These are phyloP conservation scores for Drosophila nr. medialis DNA, from an alignment of 2,888 invertebrate species.

Conservation along the genomic window DNA sequence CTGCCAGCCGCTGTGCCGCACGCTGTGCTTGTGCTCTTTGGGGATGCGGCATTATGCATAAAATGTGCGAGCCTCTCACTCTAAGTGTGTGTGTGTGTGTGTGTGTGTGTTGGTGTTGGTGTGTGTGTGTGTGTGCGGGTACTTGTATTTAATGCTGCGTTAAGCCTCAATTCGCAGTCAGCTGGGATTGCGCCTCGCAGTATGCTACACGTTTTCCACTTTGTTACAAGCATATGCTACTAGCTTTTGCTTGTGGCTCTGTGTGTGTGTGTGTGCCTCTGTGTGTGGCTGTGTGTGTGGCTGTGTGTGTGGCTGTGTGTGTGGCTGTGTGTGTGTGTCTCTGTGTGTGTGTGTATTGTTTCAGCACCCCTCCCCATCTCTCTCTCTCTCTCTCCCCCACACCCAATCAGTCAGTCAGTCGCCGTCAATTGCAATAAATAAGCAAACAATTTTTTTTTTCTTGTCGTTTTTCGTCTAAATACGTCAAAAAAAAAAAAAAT, in stretches of 20 bases:
- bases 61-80: conserved; percentile 36
- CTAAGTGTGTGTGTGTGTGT: neutral
- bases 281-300: neutral
- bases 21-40: conserved; percentile 53
- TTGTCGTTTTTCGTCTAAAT: conserved; percentile 19
- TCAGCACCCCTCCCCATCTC: neutral
- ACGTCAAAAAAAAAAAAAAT: neutral
- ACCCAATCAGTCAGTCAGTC: conserved; percentile 14
- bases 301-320: conserved; percentile 9
- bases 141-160: conserved; percentile 60
- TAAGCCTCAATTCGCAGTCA: conserved; percentile 65
- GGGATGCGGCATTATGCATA: conserved; percentile 55
- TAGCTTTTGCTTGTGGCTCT: neutral
- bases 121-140: conserved; percentile 18
- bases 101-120: conserved; percentile 4
- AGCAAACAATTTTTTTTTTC: conserved; percentile 6
- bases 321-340: conserved; percentile 6
- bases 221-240: conserved; percentile 62
- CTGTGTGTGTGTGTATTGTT: conserved; percentile 38
- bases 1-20: conserved; percentile 40
- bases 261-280: conserved; percentile 6
- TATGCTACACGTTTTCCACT: conserved; percentile 58
- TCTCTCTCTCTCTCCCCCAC: neutral
- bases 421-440: conserved; percentile 56
- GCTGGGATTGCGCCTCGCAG: conserved; percentile 73